phyloP scores from a whole-genome alignment of 2,113 vertebrate species.

The Osmerus mordax region DNA sequence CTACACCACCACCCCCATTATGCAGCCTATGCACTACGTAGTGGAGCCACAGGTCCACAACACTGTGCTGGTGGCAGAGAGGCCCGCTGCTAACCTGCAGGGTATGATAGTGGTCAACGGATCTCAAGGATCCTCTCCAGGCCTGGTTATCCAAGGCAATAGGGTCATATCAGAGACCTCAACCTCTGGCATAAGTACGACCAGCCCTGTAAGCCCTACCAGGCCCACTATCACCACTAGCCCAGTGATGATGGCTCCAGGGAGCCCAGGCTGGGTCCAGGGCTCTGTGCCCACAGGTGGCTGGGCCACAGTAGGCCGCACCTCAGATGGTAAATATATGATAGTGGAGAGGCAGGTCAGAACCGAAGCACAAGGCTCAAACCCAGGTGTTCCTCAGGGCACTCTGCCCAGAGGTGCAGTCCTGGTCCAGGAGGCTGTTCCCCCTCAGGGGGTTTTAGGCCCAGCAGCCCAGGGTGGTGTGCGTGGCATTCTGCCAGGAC shows the following conservation, averaged over 20 bases:
- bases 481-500: conserved; percentile 25
- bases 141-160: conserved; percentile 25
- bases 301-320: conserved; percentile 37
- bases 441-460: conserved; percentile 54
- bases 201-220: conserved; percentile 4
- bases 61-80: conserved; percentile 49
- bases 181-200: neutral
- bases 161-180: conserved; percentile 4
- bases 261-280: conserved; percentile 20
- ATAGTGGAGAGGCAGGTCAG: conserved; percentile 24
- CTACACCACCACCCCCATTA: conserved; percentile 37
- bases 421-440: conserved; percentile 53
- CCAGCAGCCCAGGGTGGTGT: conserved; percentile 41
- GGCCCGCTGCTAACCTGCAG: conserved; percentile 22
- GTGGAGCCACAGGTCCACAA: conserved; percentile 58
- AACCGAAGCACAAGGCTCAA: neutral
- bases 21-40: conserved; percentile 57
- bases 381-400: conserved; percentile 45
- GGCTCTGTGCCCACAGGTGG: conserved; percentile 15
- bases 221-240: conserved; percentile 5
- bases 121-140: conserved; percentile 9
- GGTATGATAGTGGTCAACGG: conserved; percentile 47
- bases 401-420: conserved; percentile 45
- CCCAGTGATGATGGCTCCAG: conserved; percentile 15
- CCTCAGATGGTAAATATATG: conserved; percentile 23